Evolutionary conservation across 2,113 vertebrate genomes (phyloP), one percentile per base, ranked within the genome.

Genomic region (Myotis lucifugus): DNA sequence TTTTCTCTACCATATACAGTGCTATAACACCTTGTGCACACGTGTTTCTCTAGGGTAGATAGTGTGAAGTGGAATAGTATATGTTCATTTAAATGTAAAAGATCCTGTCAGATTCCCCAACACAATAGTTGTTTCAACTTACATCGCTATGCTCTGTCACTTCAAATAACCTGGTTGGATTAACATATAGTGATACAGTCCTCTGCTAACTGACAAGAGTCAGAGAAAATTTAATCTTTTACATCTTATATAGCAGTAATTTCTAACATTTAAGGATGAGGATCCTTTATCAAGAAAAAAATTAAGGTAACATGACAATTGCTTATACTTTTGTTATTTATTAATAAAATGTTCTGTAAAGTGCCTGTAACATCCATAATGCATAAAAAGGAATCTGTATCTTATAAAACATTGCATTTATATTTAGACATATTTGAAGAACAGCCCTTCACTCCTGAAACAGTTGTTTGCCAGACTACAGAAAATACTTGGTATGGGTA

Each of bases 191-290:
- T 52, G 69, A 84, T 29, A 37, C 1, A 56, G 37, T 37, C 34
- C 6, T 37, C 2, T 25, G 32, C 88, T 69, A 69, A 85, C 5
- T 56, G 66, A 48, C 4, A 64, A 64, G 50, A 32, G n/a, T 54
- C 37, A 72, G 67, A 85, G 50, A 93, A 84, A 18, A 95, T 64
- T 48, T 25, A 19, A 50, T 94, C 48, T 85, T 91, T 42, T n/a
- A 2, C 72, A n/a, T 74, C 19, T 72, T 72, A 8, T 15, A 76
- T 29, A 25, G 69, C 2, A 19, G 12, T 73, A 64, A 17, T 67
- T 79, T 64, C 29, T 54, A 87, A 37, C 61, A 83, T 78, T 83
- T 86, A 85, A 89, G 52, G 72, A 67, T 23, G n/a, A 83, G 5
- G n/a, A 23, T 37, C 18, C 32, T 87, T 82, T 37, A 52, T 72